Conservation (phyloP, 2,888 invertebrate genomes). For the Papilio gigon region DNA sequence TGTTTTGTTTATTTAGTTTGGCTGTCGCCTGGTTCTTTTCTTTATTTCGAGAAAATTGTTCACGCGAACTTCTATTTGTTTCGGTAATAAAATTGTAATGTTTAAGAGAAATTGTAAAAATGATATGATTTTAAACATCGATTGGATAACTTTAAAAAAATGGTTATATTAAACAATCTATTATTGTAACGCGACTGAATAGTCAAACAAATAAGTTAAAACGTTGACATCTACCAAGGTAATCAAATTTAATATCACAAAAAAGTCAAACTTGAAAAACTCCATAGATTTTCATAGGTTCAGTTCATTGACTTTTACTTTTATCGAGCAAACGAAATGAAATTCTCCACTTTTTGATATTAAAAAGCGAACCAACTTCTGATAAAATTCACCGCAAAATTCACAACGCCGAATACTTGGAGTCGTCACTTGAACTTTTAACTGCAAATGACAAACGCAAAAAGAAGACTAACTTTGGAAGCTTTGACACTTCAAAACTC, state of each 20-base stretch:
- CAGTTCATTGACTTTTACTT: conserved; percentile 14
- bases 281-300: conserved; percentile 7
- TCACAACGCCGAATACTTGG: conserved; percentile 29
- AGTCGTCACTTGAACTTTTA: conserved; percentile 39
- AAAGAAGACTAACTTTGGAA: conserved; percentile 38
- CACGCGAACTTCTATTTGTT: neutral
- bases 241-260: neutral
- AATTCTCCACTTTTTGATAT: conserved; percentile 19
- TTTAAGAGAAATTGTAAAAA: neutral
- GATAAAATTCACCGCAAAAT: conserved; percentile 26
- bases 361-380: conserved; percentile 24
- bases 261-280: conserved; percentile 15
- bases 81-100: neutral
- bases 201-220: neutral
- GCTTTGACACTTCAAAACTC: conserved; percentile 39
- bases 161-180: too few species aligned
- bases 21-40: conserved; percentile 8
- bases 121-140: too few species aligned
- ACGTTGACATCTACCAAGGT: neutral
- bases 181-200: neutral
- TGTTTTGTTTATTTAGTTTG: conserved; percentile 23
- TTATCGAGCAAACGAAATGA: conserved; percentile 16
- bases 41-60: neutral
- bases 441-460: conserved; percentile 41
- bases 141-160: too few species aligned